Conservation (phyloP, 2,113 vertebrate species). For the human (Homo sapiens) region DNA sequence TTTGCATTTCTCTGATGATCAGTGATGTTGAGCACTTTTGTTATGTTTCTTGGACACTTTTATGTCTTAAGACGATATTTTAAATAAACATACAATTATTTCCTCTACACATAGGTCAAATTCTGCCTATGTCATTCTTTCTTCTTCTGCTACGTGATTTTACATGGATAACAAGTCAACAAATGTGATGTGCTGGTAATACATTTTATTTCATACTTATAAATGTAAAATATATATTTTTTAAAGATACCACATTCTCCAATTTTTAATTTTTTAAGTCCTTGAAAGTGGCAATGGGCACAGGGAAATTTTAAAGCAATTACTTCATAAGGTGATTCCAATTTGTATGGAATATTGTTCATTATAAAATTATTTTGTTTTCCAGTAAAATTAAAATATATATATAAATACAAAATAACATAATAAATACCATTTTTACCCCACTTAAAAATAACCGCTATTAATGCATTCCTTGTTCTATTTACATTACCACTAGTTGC, state of each 20-base stretch:
- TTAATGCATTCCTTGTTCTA: neutral
- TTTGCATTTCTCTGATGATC: no score
- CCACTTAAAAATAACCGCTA: neutral
- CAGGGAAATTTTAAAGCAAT: slow-evolving; percentile 51
- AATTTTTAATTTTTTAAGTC: neutral
- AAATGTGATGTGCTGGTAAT: neutral
- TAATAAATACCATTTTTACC: no score
- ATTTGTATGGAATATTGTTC: neutral
- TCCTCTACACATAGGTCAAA: neutral
- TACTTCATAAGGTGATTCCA: slow-evolving; percentile 46
- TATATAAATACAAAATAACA: no score
- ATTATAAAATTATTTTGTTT: neutral
- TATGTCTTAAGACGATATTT: neutral
- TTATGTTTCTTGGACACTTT: no score
- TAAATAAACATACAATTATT: neutral
- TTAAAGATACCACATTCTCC: neutral
- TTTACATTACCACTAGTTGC: neutral
- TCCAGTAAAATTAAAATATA: no score
- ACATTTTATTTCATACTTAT: neutral
- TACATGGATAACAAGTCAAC: neutral
- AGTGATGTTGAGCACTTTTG: no score
- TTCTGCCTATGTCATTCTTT: neutral
- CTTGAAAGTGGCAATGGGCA: neutral
- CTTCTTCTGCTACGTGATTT: neutral
- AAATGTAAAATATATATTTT: neutral